Conservation (phyloP, 2,888 invertebrate genomes). For the Lordiphosa andalusiaca region DNA sequence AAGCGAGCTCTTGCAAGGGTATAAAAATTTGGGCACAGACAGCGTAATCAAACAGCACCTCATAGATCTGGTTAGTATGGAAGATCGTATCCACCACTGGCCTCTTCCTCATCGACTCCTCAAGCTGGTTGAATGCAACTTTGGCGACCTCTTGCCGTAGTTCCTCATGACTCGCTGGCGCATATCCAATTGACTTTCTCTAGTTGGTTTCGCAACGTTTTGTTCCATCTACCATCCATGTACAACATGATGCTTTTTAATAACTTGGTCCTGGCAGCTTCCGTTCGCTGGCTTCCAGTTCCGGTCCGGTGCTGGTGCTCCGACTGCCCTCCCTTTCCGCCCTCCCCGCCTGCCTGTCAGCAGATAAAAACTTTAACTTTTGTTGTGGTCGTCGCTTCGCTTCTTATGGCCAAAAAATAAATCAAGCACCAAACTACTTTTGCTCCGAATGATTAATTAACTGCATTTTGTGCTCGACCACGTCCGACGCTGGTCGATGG, state of each 20-base stretch:
- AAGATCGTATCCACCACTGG: too few species aligned
- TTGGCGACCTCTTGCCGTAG: too few species aligned
- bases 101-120: too few species aligned
- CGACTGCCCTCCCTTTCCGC: neutral
- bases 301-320: neutral
- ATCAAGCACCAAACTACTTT: constrained; percentile 68
- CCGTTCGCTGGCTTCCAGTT: constrained; percentile 11
- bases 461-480: constrained; percentile 68
- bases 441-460: constrained; percentile 67
- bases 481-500: constrained; percentile 34
- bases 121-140: too few species aligned
- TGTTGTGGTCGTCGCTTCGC: constrained; percentile 40
- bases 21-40: too few species aligned
- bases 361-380: constrained; percentile 56
- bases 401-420: constrained; percentile 64
- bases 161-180: too few species aligned
- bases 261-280: constrained; percentile 37
- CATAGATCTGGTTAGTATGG: too few species aligned
- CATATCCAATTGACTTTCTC: too few species aligned
- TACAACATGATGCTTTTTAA: constrained; percentile 28
- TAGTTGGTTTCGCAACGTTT: too few species aligned
- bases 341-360: constrained; percentile 21
- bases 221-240: too few species aligned
- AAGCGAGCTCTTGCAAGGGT: too few species aligned
- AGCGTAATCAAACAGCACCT: too few species aligned